A percentile compares a stretch with the other conserved stretches of the same genome.
Conservation (phyloP, 2,113 vertebrate genomes). For the Sclerurus mexicanus region DNA sequence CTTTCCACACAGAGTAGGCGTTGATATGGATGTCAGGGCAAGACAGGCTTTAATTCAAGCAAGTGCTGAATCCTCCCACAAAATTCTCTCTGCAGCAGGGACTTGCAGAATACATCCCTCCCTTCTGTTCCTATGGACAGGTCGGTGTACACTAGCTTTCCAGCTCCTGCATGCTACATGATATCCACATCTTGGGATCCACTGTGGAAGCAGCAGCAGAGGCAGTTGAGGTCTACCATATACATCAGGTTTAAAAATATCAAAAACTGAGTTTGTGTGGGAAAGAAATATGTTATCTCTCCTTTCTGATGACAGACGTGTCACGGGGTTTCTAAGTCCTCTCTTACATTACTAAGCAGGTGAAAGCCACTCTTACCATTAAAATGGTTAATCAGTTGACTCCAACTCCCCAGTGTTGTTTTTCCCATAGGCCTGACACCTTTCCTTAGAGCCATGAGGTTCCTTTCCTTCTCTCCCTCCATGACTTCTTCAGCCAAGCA, state of each 20-base stretch:
- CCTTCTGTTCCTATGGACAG: background rate
- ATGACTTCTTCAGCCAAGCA: background rate
- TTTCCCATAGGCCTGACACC: background rate
- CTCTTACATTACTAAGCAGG: background rate
- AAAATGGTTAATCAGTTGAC: background rate
- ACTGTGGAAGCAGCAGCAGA: background rate
- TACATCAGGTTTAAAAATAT: background rate
- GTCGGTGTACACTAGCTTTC: background rate
- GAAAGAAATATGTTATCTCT: background rate
- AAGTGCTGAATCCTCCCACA: background rate
- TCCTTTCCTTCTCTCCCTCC: background rate
- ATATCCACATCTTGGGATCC: background rate
- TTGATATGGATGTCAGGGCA: background rate
- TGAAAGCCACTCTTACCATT: background rate
- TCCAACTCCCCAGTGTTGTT: background rate
- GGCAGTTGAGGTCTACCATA: background rate
- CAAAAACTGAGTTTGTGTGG: background rate
- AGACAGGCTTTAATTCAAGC: background rate
- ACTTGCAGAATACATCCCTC: background rate
- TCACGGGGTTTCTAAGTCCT: background rate
- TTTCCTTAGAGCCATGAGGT: accelerated
- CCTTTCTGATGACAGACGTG: background rate
- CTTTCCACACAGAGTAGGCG: background rate
- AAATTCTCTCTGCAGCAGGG: background rate
- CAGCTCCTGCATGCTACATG: background rate